Percentiles rank a stretch among this genome's conserved stretches.
Conservation (phyloP, 2,113 vertebrate species). For the Jaculus jaculus region DNA sequence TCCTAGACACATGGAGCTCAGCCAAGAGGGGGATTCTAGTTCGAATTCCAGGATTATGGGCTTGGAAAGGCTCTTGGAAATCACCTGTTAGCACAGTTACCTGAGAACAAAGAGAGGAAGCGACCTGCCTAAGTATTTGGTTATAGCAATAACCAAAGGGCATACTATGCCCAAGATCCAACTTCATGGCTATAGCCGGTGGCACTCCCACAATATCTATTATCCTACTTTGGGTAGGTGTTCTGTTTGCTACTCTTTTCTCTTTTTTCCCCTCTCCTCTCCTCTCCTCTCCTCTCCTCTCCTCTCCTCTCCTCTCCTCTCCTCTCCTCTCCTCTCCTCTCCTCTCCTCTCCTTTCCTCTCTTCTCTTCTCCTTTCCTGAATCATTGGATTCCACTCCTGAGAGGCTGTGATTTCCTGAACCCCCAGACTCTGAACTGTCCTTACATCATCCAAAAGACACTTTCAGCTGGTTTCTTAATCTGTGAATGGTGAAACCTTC, state of each 20-base stretch:
- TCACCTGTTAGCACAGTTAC: not conserved
- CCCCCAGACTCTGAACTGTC: not conserved
- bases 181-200: not conserved
- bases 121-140: not conserved
- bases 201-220: not conserved
- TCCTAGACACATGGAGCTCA: not conserved
- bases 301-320: too few species aligned
- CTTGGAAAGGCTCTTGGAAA: not conserved
- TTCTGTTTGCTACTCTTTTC: not conserved
- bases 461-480: slow-evolving; percentile 11
- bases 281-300: too few species aligned
- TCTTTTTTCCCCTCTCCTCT: too few species aligned
- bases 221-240: not conserved
- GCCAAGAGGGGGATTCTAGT: not conserved
- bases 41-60: not conserved
- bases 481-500: not conserved
- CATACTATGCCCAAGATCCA: not conserved
- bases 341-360: too few species aligned
- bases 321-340: too few species aligned
- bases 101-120: not conserved
- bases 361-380: not conserved
- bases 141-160: not conserved
- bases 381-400: not conserved
- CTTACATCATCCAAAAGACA: not conserved
- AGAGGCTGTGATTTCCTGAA: not conserved